Evolutionary conservation across 2,888 invertebrate genomes (phyloP).

Genomic region (Hemistola chrysoprasaria): DNA sequence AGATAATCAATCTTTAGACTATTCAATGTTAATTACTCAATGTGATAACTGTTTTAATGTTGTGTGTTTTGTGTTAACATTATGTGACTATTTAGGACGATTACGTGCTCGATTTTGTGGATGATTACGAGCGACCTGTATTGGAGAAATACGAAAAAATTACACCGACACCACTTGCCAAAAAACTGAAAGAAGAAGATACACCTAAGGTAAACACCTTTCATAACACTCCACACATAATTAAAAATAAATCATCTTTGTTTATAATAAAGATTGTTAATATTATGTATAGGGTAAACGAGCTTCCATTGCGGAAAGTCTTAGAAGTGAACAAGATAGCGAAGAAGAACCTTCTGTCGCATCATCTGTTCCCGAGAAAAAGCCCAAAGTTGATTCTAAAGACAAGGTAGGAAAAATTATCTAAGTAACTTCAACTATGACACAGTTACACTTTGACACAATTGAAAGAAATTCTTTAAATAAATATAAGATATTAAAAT

Average conservation of each 20-base stretch:
- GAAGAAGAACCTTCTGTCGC: slow-evolving; percentile 68
- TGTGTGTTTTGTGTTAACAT: slow-evolving; percentile 55
- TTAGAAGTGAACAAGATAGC: slow-evolving; percentile 69
- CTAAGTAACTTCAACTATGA: neutral
- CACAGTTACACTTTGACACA: no score
- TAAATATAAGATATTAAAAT: slow-evolving; percentile 8
- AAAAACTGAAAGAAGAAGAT: slow-evolving; percentile 74
- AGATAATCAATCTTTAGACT: no score
- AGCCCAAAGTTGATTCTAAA: slow-evolving; percentile 52
- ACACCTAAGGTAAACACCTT: slow-evolving; percentile 69
- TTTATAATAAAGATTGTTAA: neutral
- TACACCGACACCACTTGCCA: slow-evolving; percentile 77
- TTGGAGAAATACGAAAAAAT: slow-evolving; percentile 87
- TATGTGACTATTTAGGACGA: slow-evolving; percentile 70
- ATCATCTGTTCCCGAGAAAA: slow-evolving; percentile 61
- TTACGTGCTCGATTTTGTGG: slow-evolving; percentile 76
- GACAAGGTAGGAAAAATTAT: slow-evolving; percentile 48
- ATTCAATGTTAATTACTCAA: no score
- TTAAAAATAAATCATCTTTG: slow-evolving; percentile 1
- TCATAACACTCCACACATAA: slow-evolving; percentile 39
- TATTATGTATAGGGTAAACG: slow-evolving; percentile 59
- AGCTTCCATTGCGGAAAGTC: slow-evolving; percentile 66
- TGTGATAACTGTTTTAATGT: slow-evolving; percentile 37
- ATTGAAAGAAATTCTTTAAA: no score
- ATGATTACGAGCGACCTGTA: slow-evolving; percentile 90